Conservation (phyloP, 2,113 vertebrate genomes). For the Haemorhous mexicanus region DNA sequence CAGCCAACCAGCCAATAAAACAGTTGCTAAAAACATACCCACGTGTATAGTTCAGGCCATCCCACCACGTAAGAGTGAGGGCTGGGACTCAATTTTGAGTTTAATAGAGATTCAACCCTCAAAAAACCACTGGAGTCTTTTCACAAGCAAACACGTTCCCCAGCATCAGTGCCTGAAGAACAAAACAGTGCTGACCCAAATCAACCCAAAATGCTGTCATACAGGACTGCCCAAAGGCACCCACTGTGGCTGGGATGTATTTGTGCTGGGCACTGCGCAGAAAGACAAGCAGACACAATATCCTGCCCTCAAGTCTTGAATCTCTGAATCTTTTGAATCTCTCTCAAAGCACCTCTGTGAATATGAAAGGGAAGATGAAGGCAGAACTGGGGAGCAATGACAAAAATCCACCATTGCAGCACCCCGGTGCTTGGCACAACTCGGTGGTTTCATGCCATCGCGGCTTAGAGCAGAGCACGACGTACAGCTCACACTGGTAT, state of each 20-base stretch:
- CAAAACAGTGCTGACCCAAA: not conserved
- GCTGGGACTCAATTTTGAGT: not conserved
- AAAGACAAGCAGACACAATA: not conserved
- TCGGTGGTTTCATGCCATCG: fast-evolving
- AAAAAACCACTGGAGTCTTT: not conserved
- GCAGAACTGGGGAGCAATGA: not conserved
- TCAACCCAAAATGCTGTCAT: not conserved
- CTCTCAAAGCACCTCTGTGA: not conserved
- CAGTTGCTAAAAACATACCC: not conserved
- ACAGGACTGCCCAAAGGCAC: not conserved
- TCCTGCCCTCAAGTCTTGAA: not conserved
- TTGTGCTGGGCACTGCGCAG: not conserved
- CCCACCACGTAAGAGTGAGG: not conserved
- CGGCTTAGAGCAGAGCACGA: not conserved
- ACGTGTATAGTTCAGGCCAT: not conserved
- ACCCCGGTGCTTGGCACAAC: fast-evolving
- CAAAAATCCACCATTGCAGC: not conserved
- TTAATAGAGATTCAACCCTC: not conserved
- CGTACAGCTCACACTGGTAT: not conserved
- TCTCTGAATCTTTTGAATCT: not conserved
- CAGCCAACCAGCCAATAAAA: not conserved
- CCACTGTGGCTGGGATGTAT: not conserved
- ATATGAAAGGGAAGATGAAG: not conserved
- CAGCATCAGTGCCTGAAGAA: not conserved
- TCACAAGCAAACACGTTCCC: not conserved